Evolutionary conservation across 1,140 invertebrate genomes (phyloP), one percentile per base, ranked within the genome.

Genomic region (Theocolax elegans): DNA sequence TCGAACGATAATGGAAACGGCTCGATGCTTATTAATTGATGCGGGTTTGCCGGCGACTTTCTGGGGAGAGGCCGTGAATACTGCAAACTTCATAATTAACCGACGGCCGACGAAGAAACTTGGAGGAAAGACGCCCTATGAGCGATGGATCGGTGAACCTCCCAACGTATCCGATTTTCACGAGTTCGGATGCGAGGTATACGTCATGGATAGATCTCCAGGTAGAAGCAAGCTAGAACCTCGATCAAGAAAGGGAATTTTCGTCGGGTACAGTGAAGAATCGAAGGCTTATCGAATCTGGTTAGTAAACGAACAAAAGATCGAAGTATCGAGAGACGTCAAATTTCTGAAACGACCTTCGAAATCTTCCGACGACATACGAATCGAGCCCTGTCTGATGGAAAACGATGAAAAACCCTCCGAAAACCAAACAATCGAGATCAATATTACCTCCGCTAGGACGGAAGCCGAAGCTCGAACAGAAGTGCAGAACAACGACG

Each of bases 321-420:
- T 74, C 19, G 67, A 54, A 15, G 23, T 70, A n/a, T 72, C 70
- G 3, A 54, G 68, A 56, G 73, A 77, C 44, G 74, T 75, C 3
- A 53, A 67, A 21, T 68, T 72, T 17, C 13, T 62, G 27, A 31
- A 69, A 10, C 44, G 15, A 78, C n/a, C n/a, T n/a, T n/a, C n/a
- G n/a, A n/a, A n/a, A n/a, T n/a, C n/a, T n/a, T n/a, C n/a, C n/a
- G n/a, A n/a, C n/a, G n/a, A n/a, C n/a, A n/a, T n/a, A n/a, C n/a
- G n/a, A n/a, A n/a, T n/a, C n/a, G n/a, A n/a, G n/a, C n/a, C n/a
- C n/a, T n/a, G n/a, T n/a, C n/a, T n/a, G n/a, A n/a, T n/a, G n/a
- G n/a, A n/a, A n/a, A n/a, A n/a, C n/a, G n/a, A n/a, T n/a, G n/a
- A n/a, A n/a, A n/a, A n/a, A n/a, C n/a, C n/a, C n/a, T n/a, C n/a